Evolutionary conservation across 2,888 invertebrate species (phyloP).

Genomic region (Luperina testacea): DNA sequence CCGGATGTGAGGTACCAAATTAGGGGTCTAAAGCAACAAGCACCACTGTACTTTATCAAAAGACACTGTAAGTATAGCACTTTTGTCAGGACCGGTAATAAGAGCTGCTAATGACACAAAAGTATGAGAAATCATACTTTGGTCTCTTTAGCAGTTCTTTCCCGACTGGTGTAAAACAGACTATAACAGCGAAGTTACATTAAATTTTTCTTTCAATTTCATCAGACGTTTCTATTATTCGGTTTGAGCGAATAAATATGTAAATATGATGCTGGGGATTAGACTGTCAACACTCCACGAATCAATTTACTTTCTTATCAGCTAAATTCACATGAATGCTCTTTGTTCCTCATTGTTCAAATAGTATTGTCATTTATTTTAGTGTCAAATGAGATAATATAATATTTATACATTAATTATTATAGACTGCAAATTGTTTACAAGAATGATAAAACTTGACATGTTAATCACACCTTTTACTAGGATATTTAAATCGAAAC

Average conservation of each 20-base stretch:
- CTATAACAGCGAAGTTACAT: neutral
- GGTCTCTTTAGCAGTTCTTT: neutral
- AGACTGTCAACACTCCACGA: conserved; percentile 17
- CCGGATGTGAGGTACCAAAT: conserved; percentile 38
- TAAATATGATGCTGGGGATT: neutral
- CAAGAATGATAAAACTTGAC: conserved; percentile 54
- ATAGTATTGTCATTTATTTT: conserved; percentile 53
- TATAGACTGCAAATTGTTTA: conserved; percentile 38
- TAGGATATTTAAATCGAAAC: conserved; percentile 48
- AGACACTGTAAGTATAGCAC: conserved; percentile 32
- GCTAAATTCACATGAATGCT: conserved; percentile 9
- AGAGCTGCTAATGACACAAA: neutral
- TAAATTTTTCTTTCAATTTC: neutral
- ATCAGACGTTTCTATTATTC: neutral
- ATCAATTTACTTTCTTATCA: conserved; percentile 41
- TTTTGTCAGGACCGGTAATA: conserved; percentile 9
- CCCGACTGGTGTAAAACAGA: neutral
- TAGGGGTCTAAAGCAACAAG: conserved; percentile 30
- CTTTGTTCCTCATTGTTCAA: conserved; percentile 43
- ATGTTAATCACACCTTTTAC: conserved; percentile 46
- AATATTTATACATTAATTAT: conserved; percentile 24
- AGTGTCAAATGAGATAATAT: conserved; percentile 18
- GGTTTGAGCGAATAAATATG: conserved; percentile 6
- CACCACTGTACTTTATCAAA: conserved; percentile 12
- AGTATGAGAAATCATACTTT: neutral